A percentile compares a stretch with the other conserved stretches of the same genome.
Evolutionary conservation across 1,140 invertebrate genomes (phyloP).

Genomic region (Anadara kagoshimensis): DNA sequence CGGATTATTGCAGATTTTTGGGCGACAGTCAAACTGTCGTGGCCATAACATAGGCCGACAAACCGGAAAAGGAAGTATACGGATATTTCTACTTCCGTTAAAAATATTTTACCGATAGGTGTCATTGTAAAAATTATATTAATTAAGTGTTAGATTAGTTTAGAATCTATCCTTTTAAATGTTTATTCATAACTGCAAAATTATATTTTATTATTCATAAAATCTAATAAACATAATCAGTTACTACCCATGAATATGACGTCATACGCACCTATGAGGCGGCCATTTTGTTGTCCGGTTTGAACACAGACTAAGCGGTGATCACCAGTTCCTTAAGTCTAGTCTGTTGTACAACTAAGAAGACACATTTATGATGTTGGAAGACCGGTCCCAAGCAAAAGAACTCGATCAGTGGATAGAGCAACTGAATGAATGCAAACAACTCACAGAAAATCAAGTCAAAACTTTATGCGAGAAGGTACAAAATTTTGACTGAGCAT

Average conservation of each 20-base stretch:
- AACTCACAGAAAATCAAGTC: constrained; percentile 99
- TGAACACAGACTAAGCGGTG: no score
- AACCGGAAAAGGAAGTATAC: constrained; percentile 53
- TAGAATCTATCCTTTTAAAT: no score
- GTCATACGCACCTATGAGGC: no score
- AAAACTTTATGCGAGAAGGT: constrained; percentile 99
- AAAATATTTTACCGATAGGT: background rate
- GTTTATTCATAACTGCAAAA: no score
- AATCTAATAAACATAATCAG: no score
- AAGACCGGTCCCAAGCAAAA: constrained; percentile 69
- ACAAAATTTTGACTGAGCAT: constrained; percentile 50
- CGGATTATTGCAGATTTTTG: constrained; percentile 61
- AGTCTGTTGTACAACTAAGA: no score
- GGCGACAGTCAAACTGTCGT: constrained; percentile 26
- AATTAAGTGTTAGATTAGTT: background rate
- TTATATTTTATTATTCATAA: no score
- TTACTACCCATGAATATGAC: no score
- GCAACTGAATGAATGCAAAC: constrained; percentile 99
- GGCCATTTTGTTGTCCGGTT: no score
- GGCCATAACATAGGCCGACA: constrained; percentile 38
- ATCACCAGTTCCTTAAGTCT: no score
- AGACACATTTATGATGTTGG: constrained; percentile 17
- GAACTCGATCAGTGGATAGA: constrained; percentile 99
- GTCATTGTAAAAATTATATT: background rate
- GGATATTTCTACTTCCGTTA: background rate